A percentile compares a stretch with the other conserved stretches of the same genome.
Conservation (phyloP, 2,113 vertebrate genomes). For the Scatophagus argus region DNA sequence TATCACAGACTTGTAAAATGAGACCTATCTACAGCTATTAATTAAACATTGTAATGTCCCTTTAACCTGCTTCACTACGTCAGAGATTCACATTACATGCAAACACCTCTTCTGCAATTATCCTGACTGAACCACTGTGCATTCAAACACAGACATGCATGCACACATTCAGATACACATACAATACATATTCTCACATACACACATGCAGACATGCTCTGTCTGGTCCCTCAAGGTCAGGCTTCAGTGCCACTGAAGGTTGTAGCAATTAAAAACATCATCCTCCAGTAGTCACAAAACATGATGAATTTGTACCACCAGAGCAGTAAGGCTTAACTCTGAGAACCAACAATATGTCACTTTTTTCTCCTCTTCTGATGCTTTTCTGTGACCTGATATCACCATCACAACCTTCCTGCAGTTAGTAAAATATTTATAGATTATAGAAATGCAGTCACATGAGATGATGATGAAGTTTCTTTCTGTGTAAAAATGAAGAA, state of each 20-base stretch:
- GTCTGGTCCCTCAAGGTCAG: conserved; percentile 72
- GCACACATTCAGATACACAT: conserved; percentile 27
- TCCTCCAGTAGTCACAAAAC: conserved; percentile 79
- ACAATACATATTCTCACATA: conserved; percentile 20
- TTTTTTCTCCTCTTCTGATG: conserved; percentile 43
- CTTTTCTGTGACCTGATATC: conserved; percentile 37
- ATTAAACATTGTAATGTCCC: conserved; percentile 53
- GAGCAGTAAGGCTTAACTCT: conserved; percentile 73
- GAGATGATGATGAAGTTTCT: background rate
- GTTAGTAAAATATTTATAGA: conserved; percentile 9
- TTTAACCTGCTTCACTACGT: conserved; percentile 17
- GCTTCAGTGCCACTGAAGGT: conserved; percentile 71
- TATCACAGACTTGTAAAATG: conserved; percentile 22
- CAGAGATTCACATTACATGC: conserved; percentile 9
- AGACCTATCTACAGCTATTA: conserved; percentile 34
- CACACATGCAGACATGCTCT: conserved; percentile 2
- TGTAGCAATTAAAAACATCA: conserved; percentile 83
- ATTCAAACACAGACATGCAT: conserved; percentile 39
- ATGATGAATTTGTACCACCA: conserved; percentile 80
- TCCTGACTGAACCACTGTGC: conserved; percentile 54
- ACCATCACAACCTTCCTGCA: background rate
- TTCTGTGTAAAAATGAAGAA: background rate
- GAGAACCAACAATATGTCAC: conserved; percentile 63
- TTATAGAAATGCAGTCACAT: background rate
- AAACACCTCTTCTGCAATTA: conserved; percentile 50